Base-by-base conservation (phyloP, 2,797 vertebrate species). In the Xiphophorus birchmanni region DNA sequence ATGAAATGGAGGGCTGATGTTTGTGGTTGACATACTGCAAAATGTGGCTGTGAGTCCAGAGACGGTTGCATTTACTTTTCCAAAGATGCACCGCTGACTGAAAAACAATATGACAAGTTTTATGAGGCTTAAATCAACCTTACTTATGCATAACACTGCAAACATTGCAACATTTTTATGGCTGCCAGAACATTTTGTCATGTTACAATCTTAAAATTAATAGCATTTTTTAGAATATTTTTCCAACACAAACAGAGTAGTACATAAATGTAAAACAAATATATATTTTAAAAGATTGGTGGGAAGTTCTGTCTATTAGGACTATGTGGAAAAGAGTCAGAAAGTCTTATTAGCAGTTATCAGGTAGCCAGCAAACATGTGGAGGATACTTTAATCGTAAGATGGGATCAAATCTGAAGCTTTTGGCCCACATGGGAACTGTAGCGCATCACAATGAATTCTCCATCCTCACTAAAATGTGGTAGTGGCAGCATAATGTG, bases 21-120 rank as follows among this genome's bases (percentile, higher is more conserved):
- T 35, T 82, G 47, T 52, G 50, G 47, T 67, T 73, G 45, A 92
- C 94, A 92, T 87, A 95, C 94, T 95, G 84, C 86, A 91, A 90
- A 95, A 95, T n/a, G 89, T 94, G 65, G 87, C 86, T 3, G 90
- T 80, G 4, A 87, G 72, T 77, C 93, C 93, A 18, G 87, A 89
- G 29, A 94, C 54, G 32, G 94, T 95, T 67, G 90, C 92, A 45
- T 94, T 94, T 0, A 87, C 93, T 37, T 93, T 89, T 67, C 91
- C 94, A 0, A 45, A 47, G 81, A 93, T 74, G 3, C 95, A 95
- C 10, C 89, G 92, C 48, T 92, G 72, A 84, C 94, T 94, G 69
- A 76, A 79, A 86, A 79, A 88, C 52, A 73, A 6, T 9, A 17
- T 15, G 52, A 21, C 60, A 58, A 13, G 26, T 44, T 48, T 48